These are phyloP conservation scores for Gymnodraco acuticeps DNA, from an alignment of 2,797 vertebrate species.

Conservation along the genomic window DNA sequence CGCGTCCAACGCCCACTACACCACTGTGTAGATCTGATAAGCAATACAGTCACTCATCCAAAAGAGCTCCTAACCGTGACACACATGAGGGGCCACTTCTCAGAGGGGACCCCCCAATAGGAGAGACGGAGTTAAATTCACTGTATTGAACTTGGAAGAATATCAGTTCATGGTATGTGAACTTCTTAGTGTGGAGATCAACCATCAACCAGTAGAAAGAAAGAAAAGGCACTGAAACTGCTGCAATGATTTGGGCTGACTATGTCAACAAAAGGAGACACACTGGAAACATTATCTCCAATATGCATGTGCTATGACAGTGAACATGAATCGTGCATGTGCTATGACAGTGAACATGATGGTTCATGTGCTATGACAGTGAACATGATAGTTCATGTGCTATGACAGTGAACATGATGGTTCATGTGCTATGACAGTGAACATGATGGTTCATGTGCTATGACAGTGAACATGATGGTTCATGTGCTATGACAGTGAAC, in stretches of 20 bases:
- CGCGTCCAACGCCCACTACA: too few relatives aligned
- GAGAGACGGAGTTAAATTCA: constrained; percentile 18
- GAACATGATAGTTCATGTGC: too few relatives aligned
- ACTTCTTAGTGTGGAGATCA: constrained; percentile 26
- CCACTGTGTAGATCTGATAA: constrained; percentile 57
- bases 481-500: neutral
- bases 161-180: constrained; percentile 31
- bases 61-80: constrained; percentile 36
- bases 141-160: constrained; percentile 25
- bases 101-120: constrained; percentile 10
- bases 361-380: too few relatives aligned
- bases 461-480: neutral
- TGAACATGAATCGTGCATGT: too few relatives aligned
- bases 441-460: neutral
- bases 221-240: constrained; percentile 2
- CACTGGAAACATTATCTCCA: neutral
- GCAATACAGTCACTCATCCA: constrained; percentile 51
- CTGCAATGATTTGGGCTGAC: neutral
- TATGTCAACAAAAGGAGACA: constrained; percentile 21
- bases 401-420: neutral
- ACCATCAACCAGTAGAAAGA: neutral
- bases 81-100: constrained; percentile 35
- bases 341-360: neutral
- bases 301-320: neutral
- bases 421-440: neutral